A percentile compares a stretch with the other conserved stretches of the same genome.
phyloP scores from a whole-genome alignment of 2,888 invertebrate genomes.

The Apodemia duryi region DNA sequence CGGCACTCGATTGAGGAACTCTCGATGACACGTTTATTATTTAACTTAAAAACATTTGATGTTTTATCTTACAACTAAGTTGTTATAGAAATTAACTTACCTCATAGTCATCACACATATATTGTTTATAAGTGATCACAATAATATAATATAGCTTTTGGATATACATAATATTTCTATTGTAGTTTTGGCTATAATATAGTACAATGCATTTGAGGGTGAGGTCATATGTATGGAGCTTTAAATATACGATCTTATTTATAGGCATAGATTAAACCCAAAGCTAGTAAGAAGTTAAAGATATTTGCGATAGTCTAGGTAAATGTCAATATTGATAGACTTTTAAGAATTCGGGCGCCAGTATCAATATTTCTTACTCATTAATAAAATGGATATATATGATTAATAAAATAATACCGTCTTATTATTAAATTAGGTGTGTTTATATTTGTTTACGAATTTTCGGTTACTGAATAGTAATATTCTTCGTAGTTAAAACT shows the following conservation, averaged over 20 bases:
- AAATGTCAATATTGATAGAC: slow-evolving; percentile 1
- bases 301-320: slow-evolving; percentile 2
- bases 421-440: slow-evolving; percentile 9
- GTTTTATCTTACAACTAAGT: slow-evolving; percentile 15
- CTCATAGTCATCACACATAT: slow-evolving; percentile 23
- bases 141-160: slow-evolving; percentile 20
- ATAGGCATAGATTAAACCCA: slow-evolving; percentile 13
- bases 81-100: slow-evolving; percentile 20
- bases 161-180: slow-evolving; percentile 15
- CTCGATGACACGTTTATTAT: slow-evolving; percentile 61
- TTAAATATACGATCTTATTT: slow-evolving; percentile 16
- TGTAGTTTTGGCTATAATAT: slow-evolving; percentile 16
- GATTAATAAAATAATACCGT: slow-evolving; percentile 2
- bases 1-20: slow-evolving; percentile 70
- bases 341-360: not conserved
- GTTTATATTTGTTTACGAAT: not conserved
- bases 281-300: slow-evolving; percentile 5
- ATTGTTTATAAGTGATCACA: slow-evolving; percentile 19
- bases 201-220: slow-evolving; percentile 9
- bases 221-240: slow-evolving; percentile 12
- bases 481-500: not conserved
- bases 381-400: not conserved
- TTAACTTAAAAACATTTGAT: slow-evolving; percentile 31
- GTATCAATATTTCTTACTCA: not conserved
- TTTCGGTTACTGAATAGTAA: not conserved